A percentile compares a stretch with the other conserved stretches of the same genome.
These are phyloP conservation scores for Hylaeus anthracinus DNA, from an alignment of 1,140 invertebrate species.

Conservation along the genomic window DNA sequence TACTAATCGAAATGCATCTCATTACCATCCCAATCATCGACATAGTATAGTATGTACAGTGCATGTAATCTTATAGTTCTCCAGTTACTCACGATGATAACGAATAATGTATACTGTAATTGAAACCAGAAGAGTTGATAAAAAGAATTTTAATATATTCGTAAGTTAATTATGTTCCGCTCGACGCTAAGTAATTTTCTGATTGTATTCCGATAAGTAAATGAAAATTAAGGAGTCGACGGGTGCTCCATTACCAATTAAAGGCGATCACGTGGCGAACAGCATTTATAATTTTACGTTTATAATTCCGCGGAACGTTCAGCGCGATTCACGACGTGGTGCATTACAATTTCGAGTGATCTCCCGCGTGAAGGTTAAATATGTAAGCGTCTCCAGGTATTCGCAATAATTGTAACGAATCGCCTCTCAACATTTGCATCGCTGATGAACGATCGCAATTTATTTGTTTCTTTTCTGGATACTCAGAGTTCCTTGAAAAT, in stretches of 20 bases:
- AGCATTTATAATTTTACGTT: slow-evolving; percentile 17
- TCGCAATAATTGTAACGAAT: not conserved
- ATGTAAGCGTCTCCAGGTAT: not conserved
- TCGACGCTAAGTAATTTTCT: not conserved
- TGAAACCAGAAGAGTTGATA: not conserved
- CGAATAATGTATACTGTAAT: not conserved
- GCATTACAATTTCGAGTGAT: slow-evolving; percentile 5
- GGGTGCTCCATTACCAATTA: not conserved
- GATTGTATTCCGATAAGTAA: slow-evolving; percentile 22
- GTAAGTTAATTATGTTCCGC: slow-evolving; percentile 15
- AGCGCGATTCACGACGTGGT: not conserved
- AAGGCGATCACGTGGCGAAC: not conserved
- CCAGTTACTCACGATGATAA: not conserved
- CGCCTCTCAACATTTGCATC: not conserved
- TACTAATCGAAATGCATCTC: not conserved
- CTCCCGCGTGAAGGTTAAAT: not conserved
- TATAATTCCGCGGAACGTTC: not conserved
- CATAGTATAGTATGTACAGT: not conserved
- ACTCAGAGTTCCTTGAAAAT: too few species aligned
- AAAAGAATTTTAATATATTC: not conserved
- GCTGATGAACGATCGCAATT: not conserved
- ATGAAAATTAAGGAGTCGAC: not conserved
- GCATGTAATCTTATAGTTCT: not conserved
- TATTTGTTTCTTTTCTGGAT: not conserved
- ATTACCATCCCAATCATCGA: not conserved